Conservation (phyloP, 2,797 vertebrate genomes). For the Astyanax mexicanus region DNA sequence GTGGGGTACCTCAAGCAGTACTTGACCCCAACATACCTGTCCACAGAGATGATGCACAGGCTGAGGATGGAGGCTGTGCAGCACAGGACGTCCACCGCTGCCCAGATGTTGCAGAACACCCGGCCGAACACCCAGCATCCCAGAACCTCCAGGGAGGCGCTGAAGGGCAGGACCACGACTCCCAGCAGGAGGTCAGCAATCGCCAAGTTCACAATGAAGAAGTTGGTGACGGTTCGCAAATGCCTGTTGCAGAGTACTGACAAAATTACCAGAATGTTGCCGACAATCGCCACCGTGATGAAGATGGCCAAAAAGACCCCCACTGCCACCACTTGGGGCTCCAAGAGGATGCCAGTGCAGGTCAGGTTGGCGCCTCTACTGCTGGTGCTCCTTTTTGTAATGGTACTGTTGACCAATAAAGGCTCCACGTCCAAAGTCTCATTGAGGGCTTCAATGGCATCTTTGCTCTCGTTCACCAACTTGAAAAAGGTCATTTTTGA, state of each 20-base stretch:
- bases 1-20: constrained; percentile 95
- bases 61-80: constrained; percentile 99
- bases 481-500: constrained; percentile 89
- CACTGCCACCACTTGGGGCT: constrained; percentile 85
- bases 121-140: constrained; percentile 97
- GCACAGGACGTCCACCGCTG: constrained; percentile 98
- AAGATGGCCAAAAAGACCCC: constrained; percentile 89
- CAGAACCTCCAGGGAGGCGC: constrained; percentile 92
- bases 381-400: too few relatives aligned
- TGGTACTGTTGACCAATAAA: constrained; percentile 44
- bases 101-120: constrained; percentile 98
- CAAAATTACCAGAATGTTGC: constrained; percentile 96
- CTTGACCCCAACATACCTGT: constrained; percentile 96
- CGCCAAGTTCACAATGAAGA: constrained; percentile 96
- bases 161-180: constrained; percentile 93
- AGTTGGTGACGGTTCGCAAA: constrained; percentile 95
- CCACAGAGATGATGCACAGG: constrained; percentile 96
- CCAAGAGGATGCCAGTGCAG: constrained; percentile 80
- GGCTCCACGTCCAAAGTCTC: constrained; percentile 64
- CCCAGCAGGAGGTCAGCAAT: constrained; percentile 94
- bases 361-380: constrained; percentile 60
- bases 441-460: constrained; percentile 73
- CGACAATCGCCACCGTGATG: constrained; percentile 90
- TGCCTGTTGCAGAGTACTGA: constrained; percentile 95
- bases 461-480: constrained; percentile 84